phyloP scores from a whole-genome alignment of 2,888 invertebrate species.

The Microctonus brassicae region DNA sequence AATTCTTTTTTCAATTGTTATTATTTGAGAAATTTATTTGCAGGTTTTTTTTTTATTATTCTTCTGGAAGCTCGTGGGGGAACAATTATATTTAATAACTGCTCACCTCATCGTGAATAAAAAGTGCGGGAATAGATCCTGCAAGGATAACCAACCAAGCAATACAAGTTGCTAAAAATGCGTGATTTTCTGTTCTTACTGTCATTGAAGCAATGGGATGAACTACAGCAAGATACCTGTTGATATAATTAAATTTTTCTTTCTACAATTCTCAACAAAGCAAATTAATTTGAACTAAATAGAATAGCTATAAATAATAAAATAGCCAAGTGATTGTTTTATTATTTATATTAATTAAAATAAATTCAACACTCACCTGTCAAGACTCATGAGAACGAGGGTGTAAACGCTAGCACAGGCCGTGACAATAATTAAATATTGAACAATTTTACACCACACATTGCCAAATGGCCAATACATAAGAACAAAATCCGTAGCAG shows the following conservation, averaged over 20 bases:
- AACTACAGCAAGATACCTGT: conserved; percentile 88
- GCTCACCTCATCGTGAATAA: conserved; percentile 82
- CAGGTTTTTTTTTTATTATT: not conserved
- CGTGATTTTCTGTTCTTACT: conserved; percentile 85
- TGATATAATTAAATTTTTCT: not conserved
- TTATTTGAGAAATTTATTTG: not conserved
- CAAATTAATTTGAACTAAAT: too few relatives aligned
- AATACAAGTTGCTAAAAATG: conserved; percentile 81
- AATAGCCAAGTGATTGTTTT: too few relatives aligned
- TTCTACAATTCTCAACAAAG: not conserved
- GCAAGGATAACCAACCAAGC: conserved; percentile 87
- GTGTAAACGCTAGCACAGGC: conserved; percentile 96
- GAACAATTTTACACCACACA: conserved; percentile 90
- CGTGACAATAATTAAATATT: conserved; percentile 92
- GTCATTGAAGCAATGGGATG: conserved; percentile 92
- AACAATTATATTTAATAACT: conserved; percentile 65
- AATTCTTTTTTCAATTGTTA: not conserved
- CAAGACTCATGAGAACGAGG: conserved; percentile 92
- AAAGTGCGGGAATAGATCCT: conserved; percentile 82
- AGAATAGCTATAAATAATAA: not conserved
- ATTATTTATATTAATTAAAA: not conserved
- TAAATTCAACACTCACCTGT: conserved; percentile 71
- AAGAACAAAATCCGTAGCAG: conserved; percentile 90
- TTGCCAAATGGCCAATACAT: conserved; percentile 93
- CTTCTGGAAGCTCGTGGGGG: conserved; percentile 11